Base-by-base conservation (phyloP, 2,113 vertebrate species). In the Coregonus clupeaformis region DNA sequence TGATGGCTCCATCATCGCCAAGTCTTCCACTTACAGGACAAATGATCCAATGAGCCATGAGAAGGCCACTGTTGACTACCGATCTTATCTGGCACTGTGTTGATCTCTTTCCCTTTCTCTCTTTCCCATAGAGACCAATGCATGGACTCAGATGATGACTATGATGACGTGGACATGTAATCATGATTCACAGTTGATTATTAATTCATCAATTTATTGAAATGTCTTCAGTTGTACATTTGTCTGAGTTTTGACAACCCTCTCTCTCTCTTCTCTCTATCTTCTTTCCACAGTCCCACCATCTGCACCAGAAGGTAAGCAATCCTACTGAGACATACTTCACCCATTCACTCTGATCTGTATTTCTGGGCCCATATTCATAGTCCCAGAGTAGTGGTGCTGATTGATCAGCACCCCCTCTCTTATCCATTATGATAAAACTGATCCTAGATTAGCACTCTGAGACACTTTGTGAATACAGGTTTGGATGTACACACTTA, bases 101-200 rank as follows among this genome's bases (percentile, higher is more conserved):
- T 52, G 16, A 16, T 52, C 32, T 68, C 32, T 14, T 32, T 36
- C 32, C 47, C 36, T 12, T 42, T 42, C 36, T 42, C 36, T 42
- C 36, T 3, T 42, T 9, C 36, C 36, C n/a, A 12, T 55, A 96
- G 95, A 88, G 85, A 82, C 7, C 80, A 87, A 3, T 82, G 68
- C 16, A 85, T 85, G 0, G 93, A 95, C 60, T 93, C 94, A 0
- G 95, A 95, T 0, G 91, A 91, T 2, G 93, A 94, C 83, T 94
- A 94, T 13, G 94, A 94, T 1, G 94, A 94, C 1, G 90, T 94
- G 73, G 93, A 91, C 57, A 84, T 93, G 93, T 94, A 88, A 86
- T 92, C 45, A 74, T 68, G 3, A 52, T 18, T 1, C 42, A 62
- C 27, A 47, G 9, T 59, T 69, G 52, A 55, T 1, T 9, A 29